Evolutionary conservation across 2,888 invertebrate species (phyloP).

Genomic region (Megalurothrips usitatus): DNA sequence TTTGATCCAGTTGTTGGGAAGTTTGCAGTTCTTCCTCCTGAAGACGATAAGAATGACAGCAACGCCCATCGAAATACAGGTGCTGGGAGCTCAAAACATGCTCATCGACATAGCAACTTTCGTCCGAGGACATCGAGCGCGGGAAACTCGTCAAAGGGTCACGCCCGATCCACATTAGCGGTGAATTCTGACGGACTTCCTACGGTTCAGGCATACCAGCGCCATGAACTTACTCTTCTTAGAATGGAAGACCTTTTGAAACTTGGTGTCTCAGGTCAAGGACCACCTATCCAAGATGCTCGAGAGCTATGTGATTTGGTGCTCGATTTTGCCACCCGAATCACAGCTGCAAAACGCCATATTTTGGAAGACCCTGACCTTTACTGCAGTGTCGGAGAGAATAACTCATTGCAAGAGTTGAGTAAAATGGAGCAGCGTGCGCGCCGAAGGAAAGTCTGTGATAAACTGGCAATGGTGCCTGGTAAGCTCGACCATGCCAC

Average conservation of each 20-base stretch:
- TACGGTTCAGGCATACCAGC: conserved; percentile 65
- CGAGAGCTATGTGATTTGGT: conserved; percentile 65
- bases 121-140: not conserved
- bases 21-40: conserved; percentile 54
- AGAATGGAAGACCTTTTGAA: conserved; percentile 70
- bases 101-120: not conserved
- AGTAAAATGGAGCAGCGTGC: conserved; percentile 60
- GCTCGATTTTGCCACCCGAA: conserved; percentile 67
- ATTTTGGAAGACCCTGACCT: conserved; percentile 77
- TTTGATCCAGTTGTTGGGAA: conserved; percentile 89
- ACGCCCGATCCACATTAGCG: not conserved
- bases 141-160: not conserved
- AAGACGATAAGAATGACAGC: conserved; percentile 28
- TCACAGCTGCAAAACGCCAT: conserved; percentile 76
- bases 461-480: conserved; percentile 71
- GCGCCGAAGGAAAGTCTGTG: conserved; percentile 65
- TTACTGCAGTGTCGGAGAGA: conserved; percentile 54
- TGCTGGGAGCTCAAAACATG: not conserved
- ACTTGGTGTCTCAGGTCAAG: conserved; percentile 61
- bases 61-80: not conserved
- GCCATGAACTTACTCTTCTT: conserved; percentile 68
- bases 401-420: conserved; percentile 51
- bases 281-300: conserved; percentile 58
- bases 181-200: conserved; percentile 50
- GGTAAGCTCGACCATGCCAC: conserved; percentile 88